These are phyloP conservation scores for Lamellibrachia columna DNA, from an alignment of 2,888 invertebrate genomes.

Conservation along the genomic window DNA sequence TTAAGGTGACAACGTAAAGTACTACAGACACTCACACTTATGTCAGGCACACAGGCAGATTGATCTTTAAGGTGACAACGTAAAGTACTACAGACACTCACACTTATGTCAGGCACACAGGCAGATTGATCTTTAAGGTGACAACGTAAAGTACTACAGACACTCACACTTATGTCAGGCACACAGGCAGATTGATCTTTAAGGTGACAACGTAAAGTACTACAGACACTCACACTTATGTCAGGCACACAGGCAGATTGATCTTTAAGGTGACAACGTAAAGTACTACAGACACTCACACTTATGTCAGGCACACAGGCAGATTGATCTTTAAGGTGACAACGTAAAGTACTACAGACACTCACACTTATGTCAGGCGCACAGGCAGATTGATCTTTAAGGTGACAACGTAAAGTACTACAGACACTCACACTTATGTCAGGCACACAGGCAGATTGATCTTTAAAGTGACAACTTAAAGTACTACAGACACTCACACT, in stretches of 20 bases:
- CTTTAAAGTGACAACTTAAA: conserved; percentile 58
- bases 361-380: neutral
- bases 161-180: neutral
- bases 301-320: neutral
- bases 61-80: neutral
- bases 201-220: conserved; percentile 50
- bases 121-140: conserved; percentile 63
- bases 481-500: neutral
- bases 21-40: neutral
- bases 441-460: conserved; percentile 47
- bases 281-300: neutral
- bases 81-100: no score
- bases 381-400: conserved; percentile 58
- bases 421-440: neutral
- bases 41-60: neutral
- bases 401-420: conserved; percentile 46
- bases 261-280: conserved; percentile 61
- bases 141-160: neutral
- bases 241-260: conserved; percentile 39
- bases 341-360: neutral
- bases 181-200: conserved; percentile 55
- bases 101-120: neutral
- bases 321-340: conserved; percentile 64
- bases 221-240: neutral
- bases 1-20: conserved; percentile 54